Percentiles rank a stretch among this genome's conserved stretches.
phyloP scores from a whole-genome alignment of 2,797 vertebrate genomes.

The Anguilla marmorata region DNA sequence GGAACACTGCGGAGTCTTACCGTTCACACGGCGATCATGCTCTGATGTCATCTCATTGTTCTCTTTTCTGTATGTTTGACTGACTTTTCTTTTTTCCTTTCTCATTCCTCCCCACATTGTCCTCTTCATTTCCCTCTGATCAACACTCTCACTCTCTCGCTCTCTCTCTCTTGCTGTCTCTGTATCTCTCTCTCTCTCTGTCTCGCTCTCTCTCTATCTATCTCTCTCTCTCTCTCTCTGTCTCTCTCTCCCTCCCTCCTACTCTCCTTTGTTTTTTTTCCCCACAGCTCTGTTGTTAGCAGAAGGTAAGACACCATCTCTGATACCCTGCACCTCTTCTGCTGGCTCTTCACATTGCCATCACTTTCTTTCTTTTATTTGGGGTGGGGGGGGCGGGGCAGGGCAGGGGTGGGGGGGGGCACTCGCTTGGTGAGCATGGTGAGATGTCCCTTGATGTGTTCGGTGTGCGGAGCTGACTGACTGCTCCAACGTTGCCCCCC shows the following conservation, averaged over 20 bases:
- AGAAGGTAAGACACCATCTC: conserved; percentile 78
- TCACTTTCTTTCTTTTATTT: neutral
- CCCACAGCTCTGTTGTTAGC: conserved; percentile 84
- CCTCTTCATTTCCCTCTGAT: conserved; percentile 46
- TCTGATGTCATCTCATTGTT: conserved; percentile 45
- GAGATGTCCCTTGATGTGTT: neutral
- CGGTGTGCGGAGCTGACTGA: neutral
- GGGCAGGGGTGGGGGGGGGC: neutral
- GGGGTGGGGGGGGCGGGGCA: neutral
- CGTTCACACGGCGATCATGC: conserved; percentile 19
- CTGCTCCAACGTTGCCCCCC: conserved; percentile 21
- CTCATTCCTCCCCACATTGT: conserved; percentile 56
- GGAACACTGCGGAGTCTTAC: conserved; percentile 2
- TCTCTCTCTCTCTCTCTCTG: conserved; percentile 42
- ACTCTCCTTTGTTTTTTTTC: conserved; percentile 30
- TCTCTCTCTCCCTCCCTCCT: neutral
- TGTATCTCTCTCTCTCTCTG: conserved; percentile 37
- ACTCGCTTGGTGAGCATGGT: conserved; percentile 6
- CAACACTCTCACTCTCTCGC: conserved; percentile 41
- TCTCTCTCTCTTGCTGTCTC: conserved; percentile 43
- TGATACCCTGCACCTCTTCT: neutral
- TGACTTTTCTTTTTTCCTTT: conserved; percentile 65
- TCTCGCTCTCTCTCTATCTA: neutral
- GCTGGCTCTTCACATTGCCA: neutral
- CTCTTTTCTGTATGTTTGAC: conserved; percentile 47